These are phyloP conservation scores for Limnodromus scolopaceus DNA, from an alignment of 2,797 vertebrate genomes.

Conservation along the genomic window DNA sequence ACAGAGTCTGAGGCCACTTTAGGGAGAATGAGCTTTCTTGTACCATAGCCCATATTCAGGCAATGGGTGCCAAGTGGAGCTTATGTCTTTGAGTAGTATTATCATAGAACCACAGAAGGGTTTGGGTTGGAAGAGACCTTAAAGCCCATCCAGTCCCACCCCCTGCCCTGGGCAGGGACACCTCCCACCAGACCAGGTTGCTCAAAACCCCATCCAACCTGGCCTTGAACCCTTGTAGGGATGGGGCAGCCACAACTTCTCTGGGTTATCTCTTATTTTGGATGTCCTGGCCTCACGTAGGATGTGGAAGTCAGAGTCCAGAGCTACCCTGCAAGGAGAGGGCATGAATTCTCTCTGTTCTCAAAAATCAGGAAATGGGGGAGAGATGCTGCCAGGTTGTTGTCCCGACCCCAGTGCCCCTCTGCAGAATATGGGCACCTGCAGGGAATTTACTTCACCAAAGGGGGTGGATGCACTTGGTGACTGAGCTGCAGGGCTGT, in stretches of 20 bases:
- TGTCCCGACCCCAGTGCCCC: neutral
- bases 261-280: neutral
- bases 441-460: neutral
- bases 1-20: neutral
- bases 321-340: neutral
- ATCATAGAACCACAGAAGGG: no score
- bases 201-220: no score
- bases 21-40: neutral
- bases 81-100: neutral
- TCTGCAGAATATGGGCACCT: neutral
- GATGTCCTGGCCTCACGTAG: neutral
- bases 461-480: neutral
- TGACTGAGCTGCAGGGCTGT: neutral
- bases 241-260: no score
- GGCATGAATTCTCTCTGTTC: neutral
- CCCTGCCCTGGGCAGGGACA: no score
- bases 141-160: no score
- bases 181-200: no score
- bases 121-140: no score
- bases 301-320: neutral
- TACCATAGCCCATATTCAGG: fast-evolving
- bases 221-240: no score
- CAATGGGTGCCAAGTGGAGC: neutral
- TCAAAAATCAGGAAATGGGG: neutral
- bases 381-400: neutral